Percentiles rank a stretch among this genome's conserved stretches.
These are phyloP conservation scores for Chiridota heheva DNA, from an alignment of 35 echinoderm and acorn worm species.

Conservation along the genomic window DNA sequence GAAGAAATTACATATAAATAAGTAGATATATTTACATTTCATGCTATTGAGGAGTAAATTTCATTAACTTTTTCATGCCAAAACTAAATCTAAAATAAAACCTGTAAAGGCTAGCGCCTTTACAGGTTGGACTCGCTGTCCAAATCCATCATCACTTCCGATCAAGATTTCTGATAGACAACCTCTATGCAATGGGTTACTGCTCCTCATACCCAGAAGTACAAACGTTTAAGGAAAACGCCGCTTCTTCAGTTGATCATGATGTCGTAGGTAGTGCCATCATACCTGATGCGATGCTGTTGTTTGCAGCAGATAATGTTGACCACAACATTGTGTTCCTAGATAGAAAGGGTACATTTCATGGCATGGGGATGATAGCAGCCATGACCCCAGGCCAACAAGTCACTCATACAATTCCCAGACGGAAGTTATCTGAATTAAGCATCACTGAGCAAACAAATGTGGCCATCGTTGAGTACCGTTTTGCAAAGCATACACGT, in stretches of 20 bases:
- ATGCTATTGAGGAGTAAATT: too few species aligned
- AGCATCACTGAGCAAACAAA: slow-evolving; percentile 40
- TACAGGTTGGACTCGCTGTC: slow-evolving; percentile 3
- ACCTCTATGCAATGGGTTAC: neutral
- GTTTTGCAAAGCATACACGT: slow-evolving; percentile 48
- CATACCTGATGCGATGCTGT: neutral
- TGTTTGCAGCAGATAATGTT: slow-evolving; percentile 76
- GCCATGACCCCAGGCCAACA: slow-evolving; percentile 42
- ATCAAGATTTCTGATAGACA: slow-evolving; percentile 12
- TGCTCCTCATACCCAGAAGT: slow-evolving; percentile 24
- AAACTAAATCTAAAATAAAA: too few species aligned
- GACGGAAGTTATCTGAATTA: slow-evolving; percentile 19
- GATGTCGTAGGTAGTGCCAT: slow-evolving; percentile 4
- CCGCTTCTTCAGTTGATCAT: neutral
- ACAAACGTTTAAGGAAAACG: slow-evolving; percentile 11
- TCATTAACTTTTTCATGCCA: too few species aligned
- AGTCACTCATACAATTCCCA: slow-evolving; percentile 28
- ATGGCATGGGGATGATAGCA: slow-evolving; percentile 78
- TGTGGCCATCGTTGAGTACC: slow-evolving; percentile 15
- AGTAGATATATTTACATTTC: too few species aligned
- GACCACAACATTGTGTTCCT: slow-evolving; percentile 74
- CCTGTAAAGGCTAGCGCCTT: slow-evolving; percentile 15
- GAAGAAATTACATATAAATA: too few species aligned
- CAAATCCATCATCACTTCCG: slow-evolving; percentile 4
- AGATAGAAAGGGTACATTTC: slow-evolving; percentile 75